These are phyloP conservation scores for Podarcis muralis DNA, from an alignment of 2,113 vertebrate species.

Conservation along the genomic window DNA sequence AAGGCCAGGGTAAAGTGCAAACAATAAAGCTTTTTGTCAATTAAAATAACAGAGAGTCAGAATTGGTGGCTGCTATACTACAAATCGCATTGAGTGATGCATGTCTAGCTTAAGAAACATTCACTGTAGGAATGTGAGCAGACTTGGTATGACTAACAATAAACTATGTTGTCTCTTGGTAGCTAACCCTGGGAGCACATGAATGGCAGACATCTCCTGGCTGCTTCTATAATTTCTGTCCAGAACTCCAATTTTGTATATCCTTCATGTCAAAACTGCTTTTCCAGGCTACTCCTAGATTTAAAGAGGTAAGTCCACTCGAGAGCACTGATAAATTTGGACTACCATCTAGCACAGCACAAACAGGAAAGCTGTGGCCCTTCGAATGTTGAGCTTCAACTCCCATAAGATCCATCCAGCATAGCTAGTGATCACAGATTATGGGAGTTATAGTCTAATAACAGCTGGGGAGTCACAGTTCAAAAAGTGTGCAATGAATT, in stretches of 20 bases:
- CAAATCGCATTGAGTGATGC: neutral
- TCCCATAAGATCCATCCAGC: neutral
- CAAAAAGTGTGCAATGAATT: neutral
- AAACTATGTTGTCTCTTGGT: neutral
- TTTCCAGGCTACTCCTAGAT: constrained; percentile 69
- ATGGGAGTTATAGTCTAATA: too few relatives aligned
- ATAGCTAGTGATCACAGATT: too few relatives aligned
- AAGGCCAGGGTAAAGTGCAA: too few relatives aligned
- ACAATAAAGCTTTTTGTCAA: too few relatives aligned
- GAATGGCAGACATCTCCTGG: constrained; percentile 70
- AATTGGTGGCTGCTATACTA: too few relatives aligned
- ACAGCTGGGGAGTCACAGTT: neutral
- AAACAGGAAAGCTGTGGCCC: too few relatives aligned
- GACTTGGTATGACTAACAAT: too few relatives aligned
- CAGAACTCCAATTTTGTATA: constrained; percentile 79
- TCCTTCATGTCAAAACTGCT: constrained; percentile 80
- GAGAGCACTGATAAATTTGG: neutral
- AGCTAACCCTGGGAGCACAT: constrained; percentile 64
- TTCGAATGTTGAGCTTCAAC: too few relatives aligned
- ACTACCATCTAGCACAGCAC: neutral
- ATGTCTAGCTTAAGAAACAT: neutral
- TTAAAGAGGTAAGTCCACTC: constrained; percentile 68
- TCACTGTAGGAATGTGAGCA: neutral
- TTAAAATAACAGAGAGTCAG: too few relatives aligned
- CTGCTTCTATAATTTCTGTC: constrained; percentile 80